phyloP scores from a whole-genome alignment of 2,888 invertebrate species.

The Eugnorisma glareosa region DNA sequence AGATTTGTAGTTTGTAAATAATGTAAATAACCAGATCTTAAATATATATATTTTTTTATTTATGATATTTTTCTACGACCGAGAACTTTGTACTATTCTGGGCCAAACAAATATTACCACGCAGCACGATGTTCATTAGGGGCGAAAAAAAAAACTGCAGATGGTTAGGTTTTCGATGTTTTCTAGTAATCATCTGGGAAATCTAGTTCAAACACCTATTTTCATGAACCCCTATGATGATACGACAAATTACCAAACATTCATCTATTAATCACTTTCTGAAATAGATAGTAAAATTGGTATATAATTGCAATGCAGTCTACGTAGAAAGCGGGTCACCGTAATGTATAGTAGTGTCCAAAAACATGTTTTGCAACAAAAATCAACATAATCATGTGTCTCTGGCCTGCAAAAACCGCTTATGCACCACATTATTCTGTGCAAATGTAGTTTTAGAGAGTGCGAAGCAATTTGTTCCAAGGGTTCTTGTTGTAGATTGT shows the following conservation, averaged over 20 bases:
- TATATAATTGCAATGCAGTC: constrained; percentile 58
- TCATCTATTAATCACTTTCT: constrained; percentile 53
- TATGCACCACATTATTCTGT: constrained; percentile 17
- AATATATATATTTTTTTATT: not conserved
- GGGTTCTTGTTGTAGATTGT: constrained; percentile 2
- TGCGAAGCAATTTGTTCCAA: constrained; percentile 13
- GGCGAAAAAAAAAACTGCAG: not conserved
- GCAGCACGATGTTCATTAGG: not conserved
- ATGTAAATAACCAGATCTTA: too few relatives aligned
- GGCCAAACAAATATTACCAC: not conserved
- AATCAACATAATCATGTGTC: constrained; percentile 31
- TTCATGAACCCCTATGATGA: constrained; percentile 37
- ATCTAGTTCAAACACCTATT: not conserved
- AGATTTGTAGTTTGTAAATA: too few relatives aligned
- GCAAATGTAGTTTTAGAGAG: constrained; percentile 13
- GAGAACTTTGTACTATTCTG: not conserved
- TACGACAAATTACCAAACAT: constrained; percentile 32
- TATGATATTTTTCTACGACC: not conserved
- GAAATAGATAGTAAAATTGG: constrained; percentile 57
- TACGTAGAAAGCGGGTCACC: constrained; percentile 64
- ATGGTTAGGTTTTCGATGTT: not conserved
- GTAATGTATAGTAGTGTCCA: constrained; percentile 38
- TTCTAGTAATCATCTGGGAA: not conserved
- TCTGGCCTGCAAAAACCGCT: constrained; percentile 18
- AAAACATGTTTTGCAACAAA: constrained; percentile 51